A percentile compares a stretch with the other conserved stretches of the same genome.
phyloP scores from a whole-genome alignment of 2,888 invertebrate species.

The Blomia tropicalis region DNA sequence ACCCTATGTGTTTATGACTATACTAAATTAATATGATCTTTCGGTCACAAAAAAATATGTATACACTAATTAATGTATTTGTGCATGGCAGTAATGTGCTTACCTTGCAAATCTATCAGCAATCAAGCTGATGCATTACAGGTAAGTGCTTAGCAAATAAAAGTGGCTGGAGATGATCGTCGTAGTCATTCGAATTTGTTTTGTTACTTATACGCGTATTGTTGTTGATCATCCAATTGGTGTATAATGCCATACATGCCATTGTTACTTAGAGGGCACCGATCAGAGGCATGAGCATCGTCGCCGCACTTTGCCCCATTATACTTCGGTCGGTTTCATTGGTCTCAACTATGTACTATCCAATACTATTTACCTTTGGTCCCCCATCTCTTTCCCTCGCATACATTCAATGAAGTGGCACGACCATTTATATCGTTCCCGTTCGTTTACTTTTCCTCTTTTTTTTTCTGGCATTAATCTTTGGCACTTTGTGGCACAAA shows the following conservation, averaged over 20 bases:
- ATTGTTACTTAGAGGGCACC: not conserved
- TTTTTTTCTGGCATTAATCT: not conserved
- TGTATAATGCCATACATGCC: not conserved
- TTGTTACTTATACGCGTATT: not conserved
- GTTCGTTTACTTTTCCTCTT: not conserved
- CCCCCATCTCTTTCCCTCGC: too few relatives aligned
- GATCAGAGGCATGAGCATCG: too few relatives aligned
- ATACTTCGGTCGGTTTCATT: too few relatives aligned
- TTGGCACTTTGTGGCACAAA: not conserved
- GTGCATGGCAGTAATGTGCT: too few relatives aligned
- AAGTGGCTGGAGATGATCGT: not conserved
- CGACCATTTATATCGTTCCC: not conserved
- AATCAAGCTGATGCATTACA: not conserved
- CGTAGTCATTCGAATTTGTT: not conserved
- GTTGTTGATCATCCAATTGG: not conserved
- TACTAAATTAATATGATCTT: too few relatives aligned
- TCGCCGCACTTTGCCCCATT: not conserved
- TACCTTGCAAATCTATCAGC: not conserved
- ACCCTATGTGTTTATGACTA: too few relatives aligned
- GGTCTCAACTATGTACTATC: too few relatives aligned
- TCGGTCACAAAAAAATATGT: too few relatives aligned
- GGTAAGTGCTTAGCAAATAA: not conserved
- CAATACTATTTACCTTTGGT: too few relatives aligned
- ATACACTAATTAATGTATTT: not conserved
- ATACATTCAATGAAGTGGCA: too few relatives aligned